These are phyloP conservation scores for Callosobruchus maculatus DNA, from an alignment of 2,888 invertebrate species.

Conservation along the genomic window DNA sequence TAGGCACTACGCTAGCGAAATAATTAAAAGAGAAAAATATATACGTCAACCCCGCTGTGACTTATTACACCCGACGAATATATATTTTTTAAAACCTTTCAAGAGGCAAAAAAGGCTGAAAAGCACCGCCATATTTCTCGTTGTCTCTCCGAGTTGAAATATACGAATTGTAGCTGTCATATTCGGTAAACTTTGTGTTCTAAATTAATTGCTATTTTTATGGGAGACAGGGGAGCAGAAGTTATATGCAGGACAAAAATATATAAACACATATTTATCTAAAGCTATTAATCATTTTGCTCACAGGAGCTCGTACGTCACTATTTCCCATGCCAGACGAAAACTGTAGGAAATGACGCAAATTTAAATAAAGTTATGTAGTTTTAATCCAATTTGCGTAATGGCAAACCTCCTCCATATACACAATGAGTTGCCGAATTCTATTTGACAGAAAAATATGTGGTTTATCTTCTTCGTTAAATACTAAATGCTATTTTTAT, in stretches of 20 bases:
- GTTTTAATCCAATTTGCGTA: no score
- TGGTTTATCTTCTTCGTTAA: no score
- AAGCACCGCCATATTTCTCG: neutral
- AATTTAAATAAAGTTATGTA: no score
- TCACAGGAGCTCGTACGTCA: no score
- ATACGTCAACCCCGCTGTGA: neutral
- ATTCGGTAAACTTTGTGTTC: neutral
- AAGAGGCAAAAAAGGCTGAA: neutral
- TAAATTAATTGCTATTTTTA: neutral
- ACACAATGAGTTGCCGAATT: no score
- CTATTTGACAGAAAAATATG: no score
- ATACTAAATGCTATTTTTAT: no score
- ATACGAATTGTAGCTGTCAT: neutral
- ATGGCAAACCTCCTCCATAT: no score
- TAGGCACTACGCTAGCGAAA: neutral
- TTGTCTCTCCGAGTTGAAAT: neutral
- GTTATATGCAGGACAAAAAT: neutral
- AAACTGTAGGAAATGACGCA: no score
- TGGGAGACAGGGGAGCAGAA: neutral
- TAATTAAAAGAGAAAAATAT: neutral
- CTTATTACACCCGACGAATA: neutral
- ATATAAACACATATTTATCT: no score
- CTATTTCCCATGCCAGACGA: no score
- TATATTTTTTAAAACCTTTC: neutral
- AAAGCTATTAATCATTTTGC: no score